Evolutionary conservation across 2,888 invertebrate species (phyloP), one percentile per base, ranked within the genome.

Genomic region (Nemapogon koenigi): DNA sequence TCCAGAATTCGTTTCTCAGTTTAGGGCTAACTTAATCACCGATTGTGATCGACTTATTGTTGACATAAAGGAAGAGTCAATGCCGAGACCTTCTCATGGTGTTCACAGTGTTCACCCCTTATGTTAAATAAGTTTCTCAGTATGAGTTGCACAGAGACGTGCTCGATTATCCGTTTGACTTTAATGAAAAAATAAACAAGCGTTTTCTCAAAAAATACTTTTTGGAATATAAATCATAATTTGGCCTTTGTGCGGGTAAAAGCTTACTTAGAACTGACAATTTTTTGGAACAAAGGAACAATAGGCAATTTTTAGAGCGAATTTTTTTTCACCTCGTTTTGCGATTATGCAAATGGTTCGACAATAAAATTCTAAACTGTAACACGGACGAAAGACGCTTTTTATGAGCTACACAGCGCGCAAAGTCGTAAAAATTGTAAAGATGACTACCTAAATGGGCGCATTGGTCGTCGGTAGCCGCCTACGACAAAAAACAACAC

Each of bases 261-360:
- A 15, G 13, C 14, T 58, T 64, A 57, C 64, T 62, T 58, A 37
- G 58, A 42, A 65, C 69, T 62, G 57, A 62, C 63, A 58, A 60
- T 55, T 57, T 56, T 39, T n/a, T 16, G 27, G 53, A 59, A 49
- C 62, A 62, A 68, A 62, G 55, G 60, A 65, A 66, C 62, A 67
- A 66, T 69, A 64, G 59, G 47, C 48, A 26, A 25, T 18, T 52
- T 42, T 36, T 29, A 32, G 37, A 15, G 38, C 27, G 38, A 30
- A 38, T 33, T 31, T 73, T 76, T 76, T 72, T 51, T 57, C 53
- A 59, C 60, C 62, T 72, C 58, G 62, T 61, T 57, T 63, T 61
- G 65, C 61, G 70, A 69, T 72, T 76, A 76, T 76, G 78, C 73
- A 76, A 78, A 73, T 75, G 55, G 63, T 49, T 55, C 55, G 55